Evolutionary conservation across 2,113 vertebrate species (phyloP), one percentile per base, ranked within the genome.

Genomic region (Stegastes partitus): DNA sequence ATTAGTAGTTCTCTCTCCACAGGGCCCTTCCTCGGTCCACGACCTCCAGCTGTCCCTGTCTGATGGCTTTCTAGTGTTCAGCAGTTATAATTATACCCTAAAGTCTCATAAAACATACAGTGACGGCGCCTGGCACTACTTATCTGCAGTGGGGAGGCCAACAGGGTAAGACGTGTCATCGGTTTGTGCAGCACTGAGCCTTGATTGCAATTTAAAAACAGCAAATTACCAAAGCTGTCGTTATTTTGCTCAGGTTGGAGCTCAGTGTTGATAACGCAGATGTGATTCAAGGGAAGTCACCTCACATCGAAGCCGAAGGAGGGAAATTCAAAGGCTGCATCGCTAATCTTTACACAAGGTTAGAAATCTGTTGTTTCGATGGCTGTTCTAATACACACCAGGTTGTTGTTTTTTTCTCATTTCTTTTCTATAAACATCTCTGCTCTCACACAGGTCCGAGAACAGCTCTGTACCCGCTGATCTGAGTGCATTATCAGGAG

Each of bases 91-190:
- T 69, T 61, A 91, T 44, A 78, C 11, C 57, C 28, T 95, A 56
- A 94, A 53, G 68, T 94, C 96, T 58, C 70, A 74, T 7, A 84
- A 91, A 68, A 94, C 86, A 1, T 97, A 95, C 1, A 91, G 82
- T 59, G 96, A 96, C 83, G 96, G 96, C 26, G 77, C 77, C 21
- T 91, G 96, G 85, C 97, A 97, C 78, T 95, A 96, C 15, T 81
- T 98, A 31, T 95, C 93, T 56, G 87, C 96, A 23, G 93, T 87
- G 28, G 93, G 80, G 21, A 86, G 56, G 67, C 62, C 21, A 0
- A 56, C 90, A 11, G 90, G 28, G 96, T 98, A 75, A 95, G 93
- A 87, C 14, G 5, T 51, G 11, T 28, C 34, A 12, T 37, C 1
- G 28, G 16, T 22, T 25, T 69, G 16, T 37, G 25, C 23, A 37